phyloP scores from a whole-genome alignment of 2,888 invertebrate species.

The Lissonota sp. region DNA sequence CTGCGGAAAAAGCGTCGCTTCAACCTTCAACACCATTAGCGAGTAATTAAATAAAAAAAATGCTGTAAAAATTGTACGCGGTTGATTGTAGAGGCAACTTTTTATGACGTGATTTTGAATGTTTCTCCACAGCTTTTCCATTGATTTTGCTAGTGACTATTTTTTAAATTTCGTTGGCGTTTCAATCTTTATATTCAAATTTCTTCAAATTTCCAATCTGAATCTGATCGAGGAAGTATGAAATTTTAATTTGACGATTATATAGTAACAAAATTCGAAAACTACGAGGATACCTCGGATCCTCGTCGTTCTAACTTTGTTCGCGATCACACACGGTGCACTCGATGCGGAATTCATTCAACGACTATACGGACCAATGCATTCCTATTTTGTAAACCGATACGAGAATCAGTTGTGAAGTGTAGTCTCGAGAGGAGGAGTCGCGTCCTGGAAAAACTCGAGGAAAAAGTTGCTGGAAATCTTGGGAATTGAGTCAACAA shows the following conservation, averaged over 20 bases:
- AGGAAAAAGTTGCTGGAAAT: not conserved
- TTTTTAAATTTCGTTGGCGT: no score
- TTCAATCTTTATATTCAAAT: no score
- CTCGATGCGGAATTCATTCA: not conserved
- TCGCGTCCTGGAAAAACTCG: not conserved
- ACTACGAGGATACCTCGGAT: not conserved
- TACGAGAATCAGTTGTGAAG: slow-evolving; percentile 3
- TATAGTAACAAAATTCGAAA: not conserved
- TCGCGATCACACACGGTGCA: not conserved
- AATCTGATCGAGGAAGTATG: no score
- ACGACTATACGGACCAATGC: not conserved
- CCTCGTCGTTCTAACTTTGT: slow-evolving; percentile 5
- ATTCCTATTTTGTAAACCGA: not conserved
- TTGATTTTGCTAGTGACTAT: no score
- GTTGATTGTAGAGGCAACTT: no score
- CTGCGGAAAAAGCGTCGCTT: no score
- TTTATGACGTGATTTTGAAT: no score
- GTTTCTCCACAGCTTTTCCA: no score
- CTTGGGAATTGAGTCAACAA: not conserved
- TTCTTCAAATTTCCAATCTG: no score
- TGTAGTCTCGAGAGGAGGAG: slow-evolving; percentile 10
- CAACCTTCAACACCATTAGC: no score
- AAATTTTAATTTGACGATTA: not conserved
- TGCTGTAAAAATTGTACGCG: no score
- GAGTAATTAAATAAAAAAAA: no score